A percentile compares a stretch with the other conserved stretches of the same genome.
Conservation (phyloP, 2,888 invertebrate species). For the Polia nebulosa region DNA sequence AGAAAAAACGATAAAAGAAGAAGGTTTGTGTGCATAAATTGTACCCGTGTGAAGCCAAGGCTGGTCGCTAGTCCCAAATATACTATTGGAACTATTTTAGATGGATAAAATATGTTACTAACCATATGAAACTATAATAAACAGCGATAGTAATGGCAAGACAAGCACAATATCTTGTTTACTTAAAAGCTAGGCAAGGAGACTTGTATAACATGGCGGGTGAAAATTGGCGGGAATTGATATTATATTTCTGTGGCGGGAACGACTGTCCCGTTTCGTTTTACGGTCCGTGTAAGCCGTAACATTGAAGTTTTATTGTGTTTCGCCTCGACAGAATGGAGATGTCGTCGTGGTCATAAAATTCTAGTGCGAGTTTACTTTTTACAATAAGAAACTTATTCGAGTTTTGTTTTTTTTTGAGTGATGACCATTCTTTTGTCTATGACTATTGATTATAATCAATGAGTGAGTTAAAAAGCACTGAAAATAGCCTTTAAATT, state of each 20-base stretch:
- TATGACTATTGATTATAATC: too few relatives aligned
- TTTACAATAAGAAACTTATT: conserved; percentile 61
- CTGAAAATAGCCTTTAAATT: neutral
- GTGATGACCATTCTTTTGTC: conserved; percentile 5
- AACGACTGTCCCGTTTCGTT: conserved; percentile 76
- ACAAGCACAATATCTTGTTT: conserved; percentile 1
- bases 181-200: conserved; percentile 16
- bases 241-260: conserved; percentile 69
- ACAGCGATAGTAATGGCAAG: conserved; percentile 6
- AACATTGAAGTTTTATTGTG: conserved; percentile 74
- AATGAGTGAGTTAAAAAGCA: neutral
- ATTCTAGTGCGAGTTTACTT: conserved; percentile 63
- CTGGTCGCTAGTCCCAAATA: too few relatives aligned
- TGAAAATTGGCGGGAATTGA: conserved; percentile 72
- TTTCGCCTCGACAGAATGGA: conserved; percentile 69
- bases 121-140: neutral
- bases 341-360: conserved; percentile 73
- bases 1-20: too few relatives aligned
- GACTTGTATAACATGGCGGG: conserved; percentile 43
- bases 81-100: neutral
- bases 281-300: conserved; percentile 74
- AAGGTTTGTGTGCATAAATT: too few relatives aligned
- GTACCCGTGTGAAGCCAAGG: too few relatives aligned
- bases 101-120: neutral
- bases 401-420: conserved; percentile 26